These are phyloP conservation scores for Heterohyrax brucei DNA, from an alignment of 2,797 vertebrate species.

Conservation along the genomic window DNA sequence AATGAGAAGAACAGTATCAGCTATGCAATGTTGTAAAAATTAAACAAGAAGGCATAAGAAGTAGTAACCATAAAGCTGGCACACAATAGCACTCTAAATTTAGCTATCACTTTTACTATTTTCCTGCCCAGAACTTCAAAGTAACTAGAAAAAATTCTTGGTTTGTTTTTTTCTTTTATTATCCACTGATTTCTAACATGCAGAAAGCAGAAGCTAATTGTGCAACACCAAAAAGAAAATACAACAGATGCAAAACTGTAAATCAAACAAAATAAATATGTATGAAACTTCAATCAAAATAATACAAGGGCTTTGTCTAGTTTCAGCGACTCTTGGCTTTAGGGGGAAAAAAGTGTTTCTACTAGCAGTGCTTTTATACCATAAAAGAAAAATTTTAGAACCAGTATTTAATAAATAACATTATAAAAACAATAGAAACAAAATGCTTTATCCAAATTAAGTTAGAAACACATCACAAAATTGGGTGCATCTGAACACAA, in stretches of 20 bases:
- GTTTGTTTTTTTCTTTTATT: slow-evolving; percentile 23
- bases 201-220: slow-evolving; percentile 40
- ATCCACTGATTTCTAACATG: slow-evolving; percentile 62
- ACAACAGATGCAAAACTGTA: slow-evolving; percentile 52
- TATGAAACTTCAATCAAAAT: slow-evolving; percentile 67
- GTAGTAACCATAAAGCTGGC: not conserved
- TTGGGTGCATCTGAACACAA: slow-evolving; percentile 15
- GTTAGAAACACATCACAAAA: slow-evolving; percentile 62
- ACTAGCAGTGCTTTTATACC: slow-evolving; percentile 62
- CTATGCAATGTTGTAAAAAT: not conserved
- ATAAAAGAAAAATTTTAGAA: slow-evolving; percentile 65
- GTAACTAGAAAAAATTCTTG: slow-evolving; percentile 36
- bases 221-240: slow-evolving; percentile 44
- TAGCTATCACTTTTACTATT: not conserved
- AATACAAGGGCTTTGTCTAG: slow-evolving; percentile 59
- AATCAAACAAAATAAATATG: slow-evolving; percentile 77
- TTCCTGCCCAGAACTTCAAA: slow-evolving; percentile 60
- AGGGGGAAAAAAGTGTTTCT: not conserved
- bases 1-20: not conserved
- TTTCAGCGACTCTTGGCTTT: slow-evolving; percentile 25
- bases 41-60: slow-evolving; percentile 25
- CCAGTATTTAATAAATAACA: not conserved
- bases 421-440: slow-evolving; percentile 44
- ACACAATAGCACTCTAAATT: not conserved
- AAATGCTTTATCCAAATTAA: not conserved